Evolutionary conservation across 2,888 invertebrate genomes (phyloP), one percentile per base, ranked within the genome.

Genomic region (Stenurella melanura): DNA sequence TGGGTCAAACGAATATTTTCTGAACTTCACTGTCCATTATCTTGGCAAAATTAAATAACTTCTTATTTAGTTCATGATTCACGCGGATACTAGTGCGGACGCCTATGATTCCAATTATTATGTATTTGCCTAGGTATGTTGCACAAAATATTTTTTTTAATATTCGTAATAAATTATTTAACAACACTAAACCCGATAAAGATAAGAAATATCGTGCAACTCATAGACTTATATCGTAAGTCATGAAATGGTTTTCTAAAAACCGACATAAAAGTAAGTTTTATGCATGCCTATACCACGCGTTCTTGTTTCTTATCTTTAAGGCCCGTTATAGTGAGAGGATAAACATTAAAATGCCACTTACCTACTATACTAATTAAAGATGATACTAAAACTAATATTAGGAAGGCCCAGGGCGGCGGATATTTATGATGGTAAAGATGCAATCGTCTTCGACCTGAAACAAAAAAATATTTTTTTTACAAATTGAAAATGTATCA

Each of bases 321-420:
- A n/a, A 50, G 15, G n/a, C 5, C n/a, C 50, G n/a, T 50, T 50
- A n/a, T 50, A 15, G n/a, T 18, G 18, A 21, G 18, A 58, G 11
- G 5, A 19, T 21, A 19, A 58, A 21, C 21, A 21, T 21, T 58
- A 15, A 57, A 57, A 58, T 6, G 21, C 54, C 54, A 89, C 89
- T 89, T 85, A 89, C 89, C 89, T 85, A 89, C 89, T 89, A 89
- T 88, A 88, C 88, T 89, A 88, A 89, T 86, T 87, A 89, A 88
- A 83, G 88, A 89, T 83, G 88, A 87, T 80, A 87, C 87, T 88
- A 89, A 85, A 83, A 89, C 87, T 89, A 89, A 85, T 84, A 88
- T 88, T 88, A 89, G 86, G 85, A 89, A 87, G 83, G 88, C 87
- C 88, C 88, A 88, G 83, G 88, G 87, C 75, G 89, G 89, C 81